Conservation (phyloP, 2,113 vertebrate species). For the Sminthopsis crassicaudata region DNA sequence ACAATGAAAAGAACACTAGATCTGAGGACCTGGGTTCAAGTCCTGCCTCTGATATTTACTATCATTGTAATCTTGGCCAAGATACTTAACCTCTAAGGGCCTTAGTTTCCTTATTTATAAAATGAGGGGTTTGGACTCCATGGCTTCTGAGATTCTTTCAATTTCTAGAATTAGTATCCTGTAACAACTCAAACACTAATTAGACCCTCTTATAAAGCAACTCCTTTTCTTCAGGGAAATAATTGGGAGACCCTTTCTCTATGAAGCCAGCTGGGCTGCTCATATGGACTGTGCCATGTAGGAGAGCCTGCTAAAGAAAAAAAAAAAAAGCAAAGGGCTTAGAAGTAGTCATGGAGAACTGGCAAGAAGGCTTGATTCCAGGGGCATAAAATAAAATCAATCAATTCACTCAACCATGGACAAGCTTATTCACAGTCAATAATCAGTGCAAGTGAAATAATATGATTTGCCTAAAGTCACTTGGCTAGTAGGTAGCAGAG, state of each 20-base stretch:
- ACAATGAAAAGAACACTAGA: background rate
- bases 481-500: background rate
- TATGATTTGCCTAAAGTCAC: background rate
- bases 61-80: background rate
- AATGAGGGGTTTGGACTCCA: background rate
- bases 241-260: background rate
- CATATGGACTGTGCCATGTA: background rate
- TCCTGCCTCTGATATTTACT: background rate
- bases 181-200: background rate
- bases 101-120: background rate
- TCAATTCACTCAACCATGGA: background rate
- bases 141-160: background rate
- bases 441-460: background rate
- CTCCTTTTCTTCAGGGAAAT: background rate
- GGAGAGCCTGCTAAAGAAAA: background rate
- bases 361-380: background rate
- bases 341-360: slow-evolving; percentile 34
- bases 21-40: background rate
- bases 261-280: background rate
- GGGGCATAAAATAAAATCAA: slow-evolving; percentile 16
- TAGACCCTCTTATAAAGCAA: background rate
- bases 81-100: background rate
- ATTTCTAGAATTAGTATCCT: background rate
- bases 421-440: background rate
- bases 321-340: background rate